Evolutionary conservation across 2,113 vertebrate species (phyloP).

Genomic region (Nasalis larvatus): DNA sequence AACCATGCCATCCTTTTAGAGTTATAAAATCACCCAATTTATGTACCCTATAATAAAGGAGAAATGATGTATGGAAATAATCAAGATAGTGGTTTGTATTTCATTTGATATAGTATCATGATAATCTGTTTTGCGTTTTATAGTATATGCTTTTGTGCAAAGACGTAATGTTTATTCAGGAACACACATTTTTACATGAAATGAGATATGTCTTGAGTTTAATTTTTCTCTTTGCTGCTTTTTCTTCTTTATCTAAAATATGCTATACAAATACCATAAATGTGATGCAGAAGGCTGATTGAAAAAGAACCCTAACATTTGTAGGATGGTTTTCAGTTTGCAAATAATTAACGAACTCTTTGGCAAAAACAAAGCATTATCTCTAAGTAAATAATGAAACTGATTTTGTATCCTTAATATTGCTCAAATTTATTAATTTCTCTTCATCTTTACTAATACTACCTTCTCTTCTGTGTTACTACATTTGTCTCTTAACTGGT

Average conservation of each 20-base stretch:
- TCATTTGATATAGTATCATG: constrained; percentile 11
- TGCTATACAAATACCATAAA: constrained; percentile 13
- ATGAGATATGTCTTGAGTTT: constrained; percentile 26
- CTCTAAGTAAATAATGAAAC: neutral
- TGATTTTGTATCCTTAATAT: neutral
- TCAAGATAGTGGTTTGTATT: constrained; percentile 33
- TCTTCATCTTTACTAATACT: neutral
- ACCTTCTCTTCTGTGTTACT: neutral
- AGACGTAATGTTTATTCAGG: constrained; percentile 44
- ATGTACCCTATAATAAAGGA: constrained; percentile 31
- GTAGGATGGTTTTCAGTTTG: constrained; percentile 27
- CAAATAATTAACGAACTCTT: neutral
- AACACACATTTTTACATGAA: constrained; percentile 51
- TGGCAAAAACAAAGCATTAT: constrained; percentile 14
- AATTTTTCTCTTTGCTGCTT: constrained; percentile 14
- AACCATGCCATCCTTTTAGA: constrained; percentile 8
- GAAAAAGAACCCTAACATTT: neutral
- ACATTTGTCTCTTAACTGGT: neutral
- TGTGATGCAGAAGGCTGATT: neutral
- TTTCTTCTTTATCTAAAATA: constrained; percentile 47
- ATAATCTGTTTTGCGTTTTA: constrained; percentile 22
- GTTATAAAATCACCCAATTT: constrained; percentile 50
- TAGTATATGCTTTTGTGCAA: constrained; percentile 50
- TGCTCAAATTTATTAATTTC: neutral
- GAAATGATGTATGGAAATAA: constrained; percentile 32